A percentile compares a stretch with the other conserved stretches of the same genome.
Evolutionary conservation across 2,888 invertebrate genomes (phyloP).

Genomic region (Drosophila robusta): DNA sequence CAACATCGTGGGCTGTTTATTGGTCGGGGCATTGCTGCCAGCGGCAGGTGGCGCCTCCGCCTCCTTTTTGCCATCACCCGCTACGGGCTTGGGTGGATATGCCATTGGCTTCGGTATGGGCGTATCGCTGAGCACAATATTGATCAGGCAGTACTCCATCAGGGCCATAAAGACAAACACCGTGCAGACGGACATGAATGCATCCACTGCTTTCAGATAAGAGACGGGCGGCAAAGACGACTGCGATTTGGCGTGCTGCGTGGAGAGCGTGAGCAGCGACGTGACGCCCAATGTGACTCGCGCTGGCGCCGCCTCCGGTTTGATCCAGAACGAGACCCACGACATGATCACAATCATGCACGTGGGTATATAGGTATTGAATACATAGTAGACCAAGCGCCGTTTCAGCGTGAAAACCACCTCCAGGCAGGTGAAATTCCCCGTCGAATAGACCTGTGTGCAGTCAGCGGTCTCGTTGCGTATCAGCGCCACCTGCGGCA

Average conservation of each 20-base stretch:
- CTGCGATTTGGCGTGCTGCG: constrained; percentile 97
- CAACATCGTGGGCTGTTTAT: constrained; percentile 67
- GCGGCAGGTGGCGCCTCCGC: constrained; percentile 66
- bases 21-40: constrained; percentile 52
- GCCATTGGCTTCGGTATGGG: constrained; percentile 84
- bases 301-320: constrained; percentile 97
- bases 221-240: constrained; percentile 97
- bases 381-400: constrained; percentile 95
- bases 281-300: constrained; percentile 96
- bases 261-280: constrained; percentile 94
- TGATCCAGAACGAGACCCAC: constrained; percentile 98
- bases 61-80: constrained; percentile 81
- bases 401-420: constrained; percentile 95
- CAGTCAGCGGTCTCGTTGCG: constrained; percentile 95
- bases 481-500: constrained; percentile 94
- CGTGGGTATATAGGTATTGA: constrained; percentile 97
- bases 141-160: constrained; percentile 96
- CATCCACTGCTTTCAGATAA: constrained; percentile 96
- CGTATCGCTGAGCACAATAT: constrained; percentile 86
- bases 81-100: constrained; percentile 83
- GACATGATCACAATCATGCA: constrained; percentile 98
- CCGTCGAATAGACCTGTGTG: constrained; percentile 88
- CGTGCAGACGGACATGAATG: constrained; percentile 96
- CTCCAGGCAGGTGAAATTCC: constrained; percentile 96
- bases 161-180: constrained; percentile 96